A percentile compares a stretch with the other conserved stretches of the same genome.
These are phyloP conservation scores for Tetraneura akinire DNA, from an alignment of 1,140 invertebrate species.

Conservation along the genomic window DNA sequence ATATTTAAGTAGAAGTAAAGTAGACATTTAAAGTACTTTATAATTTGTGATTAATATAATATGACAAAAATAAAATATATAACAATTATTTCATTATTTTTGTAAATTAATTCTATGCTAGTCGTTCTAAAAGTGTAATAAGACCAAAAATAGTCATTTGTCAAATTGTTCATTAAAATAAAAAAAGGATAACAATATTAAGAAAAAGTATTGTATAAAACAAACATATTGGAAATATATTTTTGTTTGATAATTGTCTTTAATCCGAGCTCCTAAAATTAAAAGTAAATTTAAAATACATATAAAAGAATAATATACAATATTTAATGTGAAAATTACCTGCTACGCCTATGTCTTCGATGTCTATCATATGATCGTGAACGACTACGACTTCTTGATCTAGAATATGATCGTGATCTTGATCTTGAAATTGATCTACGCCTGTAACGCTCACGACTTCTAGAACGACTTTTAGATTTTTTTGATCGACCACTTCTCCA, in stretches of 20 bases:
- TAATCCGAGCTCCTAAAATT: slow-evolving; percentile 47
- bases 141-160: not conserved
- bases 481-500: slow-evolving; percentile 45
- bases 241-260: slow-evolving; percentile 25
- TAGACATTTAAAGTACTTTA: not conserved
- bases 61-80: not conserved
- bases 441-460: slow-evolving; percentile 40
- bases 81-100: not conserved
- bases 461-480: slow-evolving; percentile 42
- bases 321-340: not conserved
- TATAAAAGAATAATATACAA: not conserved
- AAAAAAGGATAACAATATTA: not conserved
- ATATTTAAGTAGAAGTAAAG: slow-evolving; percentile 28
- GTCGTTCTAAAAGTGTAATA: not conserved
- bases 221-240: slow-evolving; percentile 3
- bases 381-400: slow-evolving; percentile 39
- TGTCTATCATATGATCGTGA: slow-evolving; percentile 47
- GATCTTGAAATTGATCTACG: slow-evolving; percentile 37
- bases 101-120: not conserved
- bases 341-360: slow-evolving; percentile 41
- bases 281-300: slow-evolving; percentile 1
- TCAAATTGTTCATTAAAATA: slow-evolving; percentile 1
- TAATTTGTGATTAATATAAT: not conserved
- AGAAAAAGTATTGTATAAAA: slow-evolving; percentile 29
- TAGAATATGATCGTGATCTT: slow-evolving; percentile 34